Evolutionary conservation across 2,797 vertebrate genomes (phyloP).

Genomic region (Pantherophis alleghaniensis): DNA sequence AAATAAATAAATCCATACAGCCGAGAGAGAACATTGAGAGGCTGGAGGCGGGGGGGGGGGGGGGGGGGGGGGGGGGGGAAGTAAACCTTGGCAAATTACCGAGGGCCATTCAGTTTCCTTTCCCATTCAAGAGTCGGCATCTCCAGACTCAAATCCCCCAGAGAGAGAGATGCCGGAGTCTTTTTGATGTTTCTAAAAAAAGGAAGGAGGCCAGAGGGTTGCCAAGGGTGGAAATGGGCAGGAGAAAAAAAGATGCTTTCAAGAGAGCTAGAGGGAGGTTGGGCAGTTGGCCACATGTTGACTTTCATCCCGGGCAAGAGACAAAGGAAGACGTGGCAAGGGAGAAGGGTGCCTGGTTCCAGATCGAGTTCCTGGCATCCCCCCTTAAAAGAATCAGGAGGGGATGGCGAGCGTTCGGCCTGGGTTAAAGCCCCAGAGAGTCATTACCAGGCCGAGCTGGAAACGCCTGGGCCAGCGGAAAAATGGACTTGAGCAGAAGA

Average conservation of each 20-base stretch:
- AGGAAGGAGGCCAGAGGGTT: background rate
- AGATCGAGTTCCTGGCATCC: background rate
- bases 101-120: background rate
- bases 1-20: too few relatives aligned
- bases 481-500: too few relatives aligned
- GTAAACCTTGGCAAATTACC: background rate
- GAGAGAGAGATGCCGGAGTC: background rate
- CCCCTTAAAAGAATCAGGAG: background rate
- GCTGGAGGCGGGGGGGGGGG: fast-evolving
- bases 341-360: background rate
- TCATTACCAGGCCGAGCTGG: background rate
- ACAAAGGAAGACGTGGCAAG: background rate
- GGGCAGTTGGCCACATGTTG: constrained; percentile 1
- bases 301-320: background rate
- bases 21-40: background rate
- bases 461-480: background rate
- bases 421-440: background rate
- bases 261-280: background rate
- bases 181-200: constrained; percentile 10
- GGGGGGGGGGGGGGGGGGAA: background rate
- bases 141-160: background rate
- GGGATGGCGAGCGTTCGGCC: background rate
- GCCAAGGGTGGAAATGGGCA: constrained; percentile 15
- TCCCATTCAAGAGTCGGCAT: constrained; percentile 3
- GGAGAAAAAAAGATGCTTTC: constrained; percentile 4